These are phyloP conservation scores for Acestrorhynchus altus DNA, from an alignment of 2,797 vertebrate genomes.

Conservation along the genomic window DNA sequence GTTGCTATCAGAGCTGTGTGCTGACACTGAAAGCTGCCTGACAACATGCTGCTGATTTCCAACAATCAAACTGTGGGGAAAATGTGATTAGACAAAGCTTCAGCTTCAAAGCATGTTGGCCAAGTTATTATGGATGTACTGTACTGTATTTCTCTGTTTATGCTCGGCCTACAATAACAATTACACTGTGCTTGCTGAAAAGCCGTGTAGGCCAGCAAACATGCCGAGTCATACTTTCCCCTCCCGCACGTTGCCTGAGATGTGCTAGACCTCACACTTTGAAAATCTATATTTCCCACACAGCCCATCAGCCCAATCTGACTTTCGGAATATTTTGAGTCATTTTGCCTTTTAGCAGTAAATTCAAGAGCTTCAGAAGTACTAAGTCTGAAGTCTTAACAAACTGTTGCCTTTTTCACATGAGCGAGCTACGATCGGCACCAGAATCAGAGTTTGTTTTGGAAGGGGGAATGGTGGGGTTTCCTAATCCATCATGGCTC, in stretches of 20 bases:
- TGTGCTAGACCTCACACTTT: constrained; percentile 62
- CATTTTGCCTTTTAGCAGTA: constrained; percentile 35
- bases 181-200: constrained; percentile 61
- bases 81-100: constrained; percentile 53
- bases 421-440: background rate
- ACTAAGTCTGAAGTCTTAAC: background rate
- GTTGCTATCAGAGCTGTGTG: constrained; percentile 4
- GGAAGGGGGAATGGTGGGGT: constrained; percentile 36
- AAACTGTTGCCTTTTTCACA: constrained; percentile 9
- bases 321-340: constrained; percentile 44
- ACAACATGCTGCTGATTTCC: constrained; percentile 38
- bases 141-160: constrained; percentile 62
- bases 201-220: constrained; percentile 57
- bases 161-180: constrained; percentile 68
- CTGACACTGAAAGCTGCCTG: constrained; percentile 17
- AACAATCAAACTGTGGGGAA: constrained; percentile 45
- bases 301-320: constrained; percentile 35
- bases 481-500: constrained; percentile 45
- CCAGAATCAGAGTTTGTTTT: constrained; percentile 24
- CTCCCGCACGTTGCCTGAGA: constrained; percentile 44
- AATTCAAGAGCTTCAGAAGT: constrained; percentile 21
- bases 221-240: constrained; percentile 56
- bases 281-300: constrained; percentile 52
- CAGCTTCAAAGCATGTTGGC: constrained; percentile 57
- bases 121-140: constrained; percentile 58